Base-by-base conservation (phyloP, 2,113 vertebrate genomes). In the Hippocampus guttulatus region DNA sequence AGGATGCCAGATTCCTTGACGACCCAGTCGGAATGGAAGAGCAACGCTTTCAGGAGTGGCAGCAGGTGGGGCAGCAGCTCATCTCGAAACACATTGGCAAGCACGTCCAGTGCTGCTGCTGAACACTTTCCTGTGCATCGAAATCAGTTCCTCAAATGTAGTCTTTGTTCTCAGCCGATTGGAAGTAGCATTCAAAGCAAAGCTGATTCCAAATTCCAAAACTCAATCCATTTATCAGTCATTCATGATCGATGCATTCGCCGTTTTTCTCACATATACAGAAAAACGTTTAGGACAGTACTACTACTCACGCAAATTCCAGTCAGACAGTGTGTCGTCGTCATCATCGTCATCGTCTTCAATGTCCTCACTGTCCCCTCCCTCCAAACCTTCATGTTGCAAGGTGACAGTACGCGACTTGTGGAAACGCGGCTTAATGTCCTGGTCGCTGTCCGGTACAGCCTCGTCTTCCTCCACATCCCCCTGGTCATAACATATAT, bases 381-480 rank as follows among this genome's bases (percentile, higher is more conserved):
- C 89, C 23, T 93, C 92, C 2, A 93, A 93, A 0, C 96, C 96
- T 87, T 97, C 96, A 0, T 98, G 96, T 81, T 95, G 95, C 85
- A 98, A 87, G 0, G 96, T 98, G 78, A 98, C 95, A 0, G 96
- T 98, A 67, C 96, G 95, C 0, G 96, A 98, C 83, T 97, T 98
- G 84, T 98, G 96, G 88, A 98, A 98, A 1, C 96, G 95, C 0
- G 96, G 96, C 67, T 98, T 98, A 79, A 98, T 98, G 91, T 98
- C 96, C 89, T 98, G 96, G 65, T 98, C 96, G 0, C 95, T 97
- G 88, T 98, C 96, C 0, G 96, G 96, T 0, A 97, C 92, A 0
- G 93, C 95, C 76, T 97, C 96, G 0, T 98, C 96, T 79, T 98
- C 90, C 81, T 98, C 96, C 75, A 98, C 96, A 0, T 97, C 96